A percentile compares a stretch with the other conserved stretches of the same genome.
These are phyloP conservation scores for Lutraria lutraria DNA, from an alignment of 2,888 invertebrate species.

Conservation along the genomic window DNA sequence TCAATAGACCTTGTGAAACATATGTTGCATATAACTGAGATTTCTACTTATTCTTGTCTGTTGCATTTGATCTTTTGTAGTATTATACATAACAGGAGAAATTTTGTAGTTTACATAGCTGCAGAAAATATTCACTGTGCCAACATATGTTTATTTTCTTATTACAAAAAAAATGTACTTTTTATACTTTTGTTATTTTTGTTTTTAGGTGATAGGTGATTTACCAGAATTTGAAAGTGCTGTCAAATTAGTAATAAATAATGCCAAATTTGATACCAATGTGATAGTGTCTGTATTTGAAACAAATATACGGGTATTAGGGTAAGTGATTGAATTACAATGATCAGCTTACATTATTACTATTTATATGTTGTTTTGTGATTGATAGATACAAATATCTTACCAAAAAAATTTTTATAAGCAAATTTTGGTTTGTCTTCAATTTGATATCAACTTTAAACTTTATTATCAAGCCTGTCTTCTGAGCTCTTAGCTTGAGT, in stretches of 20 bases:
- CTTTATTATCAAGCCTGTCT: too few species aligned
- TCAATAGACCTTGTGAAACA: too few species aligned
- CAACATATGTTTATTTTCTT: too few species aligned
- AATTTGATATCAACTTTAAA: not conserved
- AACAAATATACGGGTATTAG: conserved; percentile 98
- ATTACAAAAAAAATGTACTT: too few species aligned
- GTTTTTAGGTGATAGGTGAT: conserved; percentile 93
- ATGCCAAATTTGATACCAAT: conserved; percentile 97
- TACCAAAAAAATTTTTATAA: not conserved
- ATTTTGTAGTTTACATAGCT: too few species aligned
- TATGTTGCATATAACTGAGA: too few species aligned
- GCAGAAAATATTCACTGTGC: too few species aligned
- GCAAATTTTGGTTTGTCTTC: not conserved
- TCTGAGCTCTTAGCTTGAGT: too few species aligned
- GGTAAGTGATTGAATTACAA: conserved; percentile 89
- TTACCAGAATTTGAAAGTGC: conserved; percentile 97
- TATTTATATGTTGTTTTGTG: not conserved
- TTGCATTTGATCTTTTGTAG: too few species aligned
- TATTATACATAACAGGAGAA: too few species aligned
- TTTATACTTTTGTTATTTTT: not conserved
- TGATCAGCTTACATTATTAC: not conserved
- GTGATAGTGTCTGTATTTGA: conserved; percentile 99
- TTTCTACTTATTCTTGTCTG: too few species aligned
- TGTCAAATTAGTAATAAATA: conserved; percentile 93
- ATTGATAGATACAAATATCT: too few species aligned